Evolutionary conservation across 2,888 invertebrate species (phyloP).

Genomic region (Carabus problematicus): DNA sequence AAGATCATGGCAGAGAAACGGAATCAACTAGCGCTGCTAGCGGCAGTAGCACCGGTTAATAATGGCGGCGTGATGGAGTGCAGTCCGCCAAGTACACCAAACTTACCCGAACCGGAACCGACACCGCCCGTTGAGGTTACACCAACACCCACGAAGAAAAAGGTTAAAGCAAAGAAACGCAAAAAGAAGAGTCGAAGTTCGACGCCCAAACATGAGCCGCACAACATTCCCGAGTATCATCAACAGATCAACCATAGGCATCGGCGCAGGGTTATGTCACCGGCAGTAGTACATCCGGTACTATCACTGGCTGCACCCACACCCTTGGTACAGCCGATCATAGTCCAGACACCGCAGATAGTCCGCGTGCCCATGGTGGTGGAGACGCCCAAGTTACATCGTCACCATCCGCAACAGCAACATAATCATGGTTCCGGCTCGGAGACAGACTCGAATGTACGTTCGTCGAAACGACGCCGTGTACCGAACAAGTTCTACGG

Average conservation of each 20-base stretch:
- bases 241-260: slow-evolving; percentile 9
- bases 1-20: slow-evolving; percentile 79
- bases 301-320: slow-evolving; percentile 44
- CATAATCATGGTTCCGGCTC: slow-evolving; percentile 56
- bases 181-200: slow-evolving; percentile 70
- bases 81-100: slow-evolving; percentile 71
- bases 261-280: slow-evolving; percentile 8
- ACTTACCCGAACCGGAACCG: slow-evolving; percentile 57
- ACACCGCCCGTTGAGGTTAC: slow-evolving; percentile 48
- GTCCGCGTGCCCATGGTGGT: slow-evolving; percentile 22
- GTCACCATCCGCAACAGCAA: slow-evolving; percentile 50
- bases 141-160: slow-evolving; percentile 57
- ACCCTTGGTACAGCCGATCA: slow-evolving; percentile 21
- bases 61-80: slow-evolving; percentile 68
- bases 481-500: slow-evolving; percentile 89
- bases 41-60: slow-evolving; percentile 68
- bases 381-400: slow-evolving; percentile 44
- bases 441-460: slow-evolving; percentile 68
- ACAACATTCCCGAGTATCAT: slow-evolving; percentile 29
- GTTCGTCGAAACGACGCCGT: slow-evolving; percentile 80
- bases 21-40: slow-evolving; percentile 69
- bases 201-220: slow-evolving; percentile 51
- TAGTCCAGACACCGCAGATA: slow-evolving; percentile 10
- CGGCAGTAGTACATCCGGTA: slow-evolving; percentile 47
- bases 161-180: slow-evolving; percentile 71